Conservation (phyloP, 1,140 invertebrate species). For the Tetragnatha versicolor region DNA sequence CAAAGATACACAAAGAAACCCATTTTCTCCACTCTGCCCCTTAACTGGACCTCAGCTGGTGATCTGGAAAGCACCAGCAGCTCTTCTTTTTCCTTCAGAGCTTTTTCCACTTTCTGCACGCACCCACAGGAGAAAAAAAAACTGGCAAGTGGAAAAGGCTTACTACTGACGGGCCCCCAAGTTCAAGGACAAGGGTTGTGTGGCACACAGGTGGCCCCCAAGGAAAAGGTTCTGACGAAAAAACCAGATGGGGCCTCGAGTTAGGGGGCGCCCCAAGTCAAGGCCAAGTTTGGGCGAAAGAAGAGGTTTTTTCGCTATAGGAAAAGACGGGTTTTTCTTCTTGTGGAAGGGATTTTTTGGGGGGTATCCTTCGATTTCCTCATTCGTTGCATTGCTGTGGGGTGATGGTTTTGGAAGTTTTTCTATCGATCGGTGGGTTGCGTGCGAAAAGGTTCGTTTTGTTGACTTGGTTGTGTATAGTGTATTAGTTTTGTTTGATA, state of each 20-base stretch:
- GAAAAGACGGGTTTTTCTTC: neutral
- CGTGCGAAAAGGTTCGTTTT: too few relatives aligned
- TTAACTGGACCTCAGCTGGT: too few relatives aligned
- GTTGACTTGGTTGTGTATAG: too few relatives aligned
- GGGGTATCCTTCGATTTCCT: neutral
- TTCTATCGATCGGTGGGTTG: too few relatives aligned
- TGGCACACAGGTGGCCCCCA: slow-evolving; percentile 19
- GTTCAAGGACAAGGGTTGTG: slow-evolving; percentile 36
- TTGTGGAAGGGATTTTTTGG: neutral
- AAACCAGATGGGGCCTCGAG: neutral
- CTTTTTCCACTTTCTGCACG: too few relatives aligned
- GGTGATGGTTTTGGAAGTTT: too few relatives aligned
- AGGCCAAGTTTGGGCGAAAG: neutral
- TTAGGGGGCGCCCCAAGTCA: neutral
- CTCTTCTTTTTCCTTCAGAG: neutral
- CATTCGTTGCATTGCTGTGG: too few relatives aligned
- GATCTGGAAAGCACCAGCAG: too few relatives aligned
- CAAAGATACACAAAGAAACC: too few relatives aligned
- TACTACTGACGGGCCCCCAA: neutral
- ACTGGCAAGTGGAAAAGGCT: neutral
- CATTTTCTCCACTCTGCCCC: too few relatives aligned
- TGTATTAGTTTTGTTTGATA: too few relatives aligned
- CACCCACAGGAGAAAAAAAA: neutral
- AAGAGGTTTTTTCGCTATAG: neutral
- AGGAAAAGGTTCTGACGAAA: slow-evolving; percentile 19